These are phyloP conservation scores for Buathra laborator DNA, from an alignment of 2,888 invertebrate species.

Conservation along the genomic window DNA sequence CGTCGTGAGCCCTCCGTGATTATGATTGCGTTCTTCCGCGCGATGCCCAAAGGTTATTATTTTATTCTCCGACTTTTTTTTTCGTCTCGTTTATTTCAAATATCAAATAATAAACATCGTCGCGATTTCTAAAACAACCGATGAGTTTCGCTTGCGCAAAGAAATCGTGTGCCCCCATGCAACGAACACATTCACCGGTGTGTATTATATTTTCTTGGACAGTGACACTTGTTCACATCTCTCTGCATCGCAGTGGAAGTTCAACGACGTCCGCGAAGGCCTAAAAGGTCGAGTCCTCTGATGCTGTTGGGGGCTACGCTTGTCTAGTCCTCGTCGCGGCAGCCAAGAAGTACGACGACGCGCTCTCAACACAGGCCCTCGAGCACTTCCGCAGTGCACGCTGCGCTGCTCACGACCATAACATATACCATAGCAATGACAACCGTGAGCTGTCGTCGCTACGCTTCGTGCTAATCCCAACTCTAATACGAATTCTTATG, in stretches of 20 bases:
- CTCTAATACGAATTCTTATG: neutral
- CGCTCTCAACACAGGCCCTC: slow-evolving; percentile 20
- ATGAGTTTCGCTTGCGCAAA: neutral
- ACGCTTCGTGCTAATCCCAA: neutral
- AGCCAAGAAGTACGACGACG: slow-evolving; percentile 39
- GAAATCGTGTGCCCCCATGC: neutral
- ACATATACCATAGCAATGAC: slow-evolving; percentile 6
- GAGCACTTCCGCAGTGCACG: slow-evolving; percentile 39
- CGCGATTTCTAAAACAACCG: neutral
- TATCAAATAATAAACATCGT: neutral
- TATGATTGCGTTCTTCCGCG: neutral
- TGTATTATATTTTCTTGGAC: slow-evolving; percentile 13
- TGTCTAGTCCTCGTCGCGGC: slow-evolving; percentile 37
- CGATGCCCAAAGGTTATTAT: neutral
- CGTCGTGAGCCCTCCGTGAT: slow-evolving; percentile 18
- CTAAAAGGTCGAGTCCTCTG: slow-evolving; percentile 59
- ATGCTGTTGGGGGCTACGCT: slow-evolving; percentile 23
- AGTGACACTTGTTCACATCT: slow-evolving; percentile 33
- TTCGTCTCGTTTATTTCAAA: neutral
- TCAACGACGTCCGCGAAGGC: slow-evolving; percentile 56
- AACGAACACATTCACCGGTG: slow-evolving; percentile 10
- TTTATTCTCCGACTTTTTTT: neutral
- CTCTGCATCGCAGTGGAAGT: slow-evolving; percentile 26
- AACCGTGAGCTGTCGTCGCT: neutral
- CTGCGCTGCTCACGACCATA: slow-evolving; percentile 31